Percentiles rank a stretch among this genome's conserved stretches.
Evolutionary conservation across 2,888 invertebrate genomes (phyloP).

Genomic region (Drosophila imparisetae): DNA sequence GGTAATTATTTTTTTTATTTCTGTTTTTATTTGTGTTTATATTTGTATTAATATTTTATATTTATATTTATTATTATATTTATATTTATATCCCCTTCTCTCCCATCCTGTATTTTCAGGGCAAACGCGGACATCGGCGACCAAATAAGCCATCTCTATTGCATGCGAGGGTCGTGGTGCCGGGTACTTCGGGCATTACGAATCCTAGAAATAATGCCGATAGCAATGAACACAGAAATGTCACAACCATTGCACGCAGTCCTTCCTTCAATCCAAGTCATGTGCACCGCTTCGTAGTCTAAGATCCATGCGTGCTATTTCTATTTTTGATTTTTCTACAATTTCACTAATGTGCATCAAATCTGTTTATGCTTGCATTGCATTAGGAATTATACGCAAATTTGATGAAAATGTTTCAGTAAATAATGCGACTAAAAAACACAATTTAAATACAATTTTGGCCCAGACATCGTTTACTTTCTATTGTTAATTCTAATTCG

Average conservation of each 20-base stretch:
- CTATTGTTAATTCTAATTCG: slow-evolving; percentile 23
- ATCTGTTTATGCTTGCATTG: slow-evolving; percentile 14
- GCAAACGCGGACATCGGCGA: slow-evolving; percentile 82
- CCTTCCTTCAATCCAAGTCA: slow-evolving; percentile 83
- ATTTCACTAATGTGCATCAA: slow-evolving; percentile 18
- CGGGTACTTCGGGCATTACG: slow-evolving; percentile 25
- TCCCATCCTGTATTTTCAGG: slow-evolving; percentile 53
- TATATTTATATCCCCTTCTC: neutral
- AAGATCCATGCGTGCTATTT: slow-evolving; percentile 38
- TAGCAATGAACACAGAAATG: slow-evolving; percentile 26
- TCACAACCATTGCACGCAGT: slow-evolving; percentile 63
- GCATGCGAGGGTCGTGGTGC: slow-evolving; percentile 47
- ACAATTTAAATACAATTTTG: slow-evolving; percentile 15
- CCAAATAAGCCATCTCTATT: slow-evolving; percentile 71
- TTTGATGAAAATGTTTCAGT: slow-evolving; percentile 29
- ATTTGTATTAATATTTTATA: neutral
- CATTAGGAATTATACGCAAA: slow-evolving; percentile 26
- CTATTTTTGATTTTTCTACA: slow-evolving; percentile 35
- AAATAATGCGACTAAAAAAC: slow-evolving; percentile 27
- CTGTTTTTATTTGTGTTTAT: neutral
- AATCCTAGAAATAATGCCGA: slow-evolving; percentile 51
- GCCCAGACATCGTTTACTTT: slow-evolving; percentile 25
- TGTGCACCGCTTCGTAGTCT: slow-evolving; percentile 83
- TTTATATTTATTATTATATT: neutral
- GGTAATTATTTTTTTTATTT: slow-evolving; percentile 53